Conservation (phyloP, 92 coral and sea anemone species). For the Meandrina meandrites region DNA sequence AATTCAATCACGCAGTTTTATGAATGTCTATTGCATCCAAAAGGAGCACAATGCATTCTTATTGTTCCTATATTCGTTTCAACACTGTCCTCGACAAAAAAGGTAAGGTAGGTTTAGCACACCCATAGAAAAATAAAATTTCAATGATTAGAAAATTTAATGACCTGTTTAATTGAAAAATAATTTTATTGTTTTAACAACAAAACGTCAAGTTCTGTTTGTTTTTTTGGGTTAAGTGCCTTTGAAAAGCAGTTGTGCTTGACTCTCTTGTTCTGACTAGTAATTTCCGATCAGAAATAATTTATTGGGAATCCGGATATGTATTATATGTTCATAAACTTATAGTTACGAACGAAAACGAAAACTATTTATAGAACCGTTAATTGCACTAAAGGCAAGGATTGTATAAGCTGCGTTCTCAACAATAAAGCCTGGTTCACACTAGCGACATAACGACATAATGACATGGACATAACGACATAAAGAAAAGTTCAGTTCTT, state of each 20-base stretch:
- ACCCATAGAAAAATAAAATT: neutral
- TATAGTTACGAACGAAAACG: neutral
- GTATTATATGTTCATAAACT: neutral
- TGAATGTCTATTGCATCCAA: neutral
- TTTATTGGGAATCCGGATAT: neutral
- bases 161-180: neutral
- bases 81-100: neutral
- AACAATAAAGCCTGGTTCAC: too few species aligned
- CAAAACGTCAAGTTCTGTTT: neutral
- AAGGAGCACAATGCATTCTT: neutral
- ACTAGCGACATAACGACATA: too few species aligned
- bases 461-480: too few species aligned
- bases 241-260: neutral
- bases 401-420: neutral
- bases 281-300: slow-evolving; percentile 1
- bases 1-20: slow-evolving; percentile 1
- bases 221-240: neutral
- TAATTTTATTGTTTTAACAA: neutral
- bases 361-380: neutral
- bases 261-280: neutral
- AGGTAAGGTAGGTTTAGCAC: neutral
- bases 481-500: too few species aligned
- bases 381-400: neutral
- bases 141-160: neutral
- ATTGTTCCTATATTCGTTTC: neutral